Conservation (phyloP, 2,888 invertebrate species). For the Laothoe populi region DNA sequence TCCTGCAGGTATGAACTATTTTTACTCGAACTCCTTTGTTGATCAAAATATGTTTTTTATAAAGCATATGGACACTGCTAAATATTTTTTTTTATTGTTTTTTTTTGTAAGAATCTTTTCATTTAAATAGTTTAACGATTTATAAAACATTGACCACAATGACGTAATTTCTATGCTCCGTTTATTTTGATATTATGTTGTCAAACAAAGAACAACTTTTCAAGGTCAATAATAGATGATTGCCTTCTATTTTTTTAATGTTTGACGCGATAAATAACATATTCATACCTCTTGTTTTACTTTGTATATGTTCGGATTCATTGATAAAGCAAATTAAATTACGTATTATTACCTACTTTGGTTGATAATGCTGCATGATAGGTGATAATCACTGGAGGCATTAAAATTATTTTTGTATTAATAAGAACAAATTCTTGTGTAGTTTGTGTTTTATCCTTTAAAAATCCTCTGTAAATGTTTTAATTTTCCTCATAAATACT, state of each 20-base stretch:
- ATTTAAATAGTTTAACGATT: neutral
- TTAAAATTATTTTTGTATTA: no score
- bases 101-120: neutral
- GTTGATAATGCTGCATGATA: no score
- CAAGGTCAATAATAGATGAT: constrained; percentile 52
- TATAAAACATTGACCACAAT: neutral
- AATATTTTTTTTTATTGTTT: neutral
- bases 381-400: no score
- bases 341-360: no score
- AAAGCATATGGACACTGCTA: constrained; percentile 13
- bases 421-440: no score
- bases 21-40: constrained; percentile 25
- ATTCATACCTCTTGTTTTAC: no score
- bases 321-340: no score
- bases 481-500: no score
- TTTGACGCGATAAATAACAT: neutral
- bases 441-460: no score
- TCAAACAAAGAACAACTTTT: constrained; percentile 54
- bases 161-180: neutral
- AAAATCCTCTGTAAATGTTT: no score
- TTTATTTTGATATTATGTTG: constrained; percentile 41
- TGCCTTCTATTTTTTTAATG: constrained; percentile 6
- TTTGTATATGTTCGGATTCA: no score
- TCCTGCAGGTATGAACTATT: constrained; percentile 90
- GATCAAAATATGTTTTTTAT: constrained; percentile 2